Evolutionary conservation across 2,113 vertebrate genomes (phyloP).

Genomic region (Cnemophilus loriae): DNA sequence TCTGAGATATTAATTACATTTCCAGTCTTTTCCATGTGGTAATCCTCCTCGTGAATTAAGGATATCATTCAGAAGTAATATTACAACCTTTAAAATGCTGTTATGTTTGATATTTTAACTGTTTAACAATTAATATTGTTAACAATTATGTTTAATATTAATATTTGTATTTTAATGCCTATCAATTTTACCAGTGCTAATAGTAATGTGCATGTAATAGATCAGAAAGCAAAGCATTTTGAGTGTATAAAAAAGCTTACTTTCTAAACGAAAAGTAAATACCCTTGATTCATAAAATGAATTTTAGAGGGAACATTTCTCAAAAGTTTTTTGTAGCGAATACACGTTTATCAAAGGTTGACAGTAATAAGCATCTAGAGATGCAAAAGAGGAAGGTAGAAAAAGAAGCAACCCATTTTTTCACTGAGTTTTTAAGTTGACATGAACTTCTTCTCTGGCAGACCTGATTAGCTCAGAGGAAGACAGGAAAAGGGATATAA

Average conservation of each 20-base stretch:
- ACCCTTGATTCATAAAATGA: not conserved
- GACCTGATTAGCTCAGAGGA: not conserved
- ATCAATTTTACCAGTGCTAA: not conserved
- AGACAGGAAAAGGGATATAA: not conserved
- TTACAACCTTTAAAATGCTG: not conserved
- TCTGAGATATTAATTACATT: not conserved
- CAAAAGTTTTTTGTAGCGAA: conserved; percentile 33
- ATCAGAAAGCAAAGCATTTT: not conserved
- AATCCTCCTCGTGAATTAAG: not conserved
- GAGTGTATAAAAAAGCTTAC: not conserved
- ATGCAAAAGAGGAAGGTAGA: not conserved
- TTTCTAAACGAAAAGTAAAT: conserved; percentile 1
- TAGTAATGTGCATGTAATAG: not conserved
- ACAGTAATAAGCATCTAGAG: conserved; percentile 34
- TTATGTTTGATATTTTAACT: not conserved
- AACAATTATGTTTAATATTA: not conserved
- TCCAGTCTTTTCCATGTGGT: not conserved
- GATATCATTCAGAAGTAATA: not conserved
- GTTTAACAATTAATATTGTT: too few species aligned
- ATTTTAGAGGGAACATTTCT: not conserved
- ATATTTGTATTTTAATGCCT: not conserved
- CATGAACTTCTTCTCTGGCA: not conserved
- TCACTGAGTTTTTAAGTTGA: not conserved
- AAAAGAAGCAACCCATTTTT: not conserved
- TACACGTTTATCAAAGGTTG: conserved; percentile 4